Conservation (phyloP, 2,113 vertebrate genomes). For the Nerophis lumbriciformis region DNA sequence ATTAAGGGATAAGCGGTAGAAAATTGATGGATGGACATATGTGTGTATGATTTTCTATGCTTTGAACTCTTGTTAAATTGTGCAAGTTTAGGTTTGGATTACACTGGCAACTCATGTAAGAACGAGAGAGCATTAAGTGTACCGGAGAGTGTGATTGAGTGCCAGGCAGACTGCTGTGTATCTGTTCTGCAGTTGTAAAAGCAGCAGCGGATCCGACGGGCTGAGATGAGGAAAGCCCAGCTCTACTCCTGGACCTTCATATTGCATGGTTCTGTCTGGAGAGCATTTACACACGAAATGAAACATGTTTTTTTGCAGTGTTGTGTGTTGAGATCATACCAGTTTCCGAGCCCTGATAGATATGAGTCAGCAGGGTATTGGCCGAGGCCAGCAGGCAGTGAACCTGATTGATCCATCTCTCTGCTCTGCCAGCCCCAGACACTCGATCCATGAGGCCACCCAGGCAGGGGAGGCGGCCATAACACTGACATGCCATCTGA, state of each 20-base stretch:
- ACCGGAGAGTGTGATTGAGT: constrained; percentile 75
- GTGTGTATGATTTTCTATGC: too few relatives aligned
- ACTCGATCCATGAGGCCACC: constrained; percentile 81
- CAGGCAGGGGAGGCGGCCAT: constrained; percentile 76
- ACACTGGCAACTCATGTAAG: too few relatives aligned
- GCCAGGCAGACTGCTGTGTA: constrained; percentile 76
- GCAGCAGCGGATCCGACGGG: constrained; percentile 67
- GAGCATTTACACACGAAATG: not conserved
- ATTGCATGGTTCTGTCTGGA: constrained; percentile 69
- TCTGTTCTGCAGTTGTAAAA: constrained; percentile 75
- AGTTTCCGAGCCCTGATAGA: constrained; percentile 78
- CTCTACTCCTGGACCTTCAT: constrained; percentile 76
- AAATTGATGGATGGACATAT: not conserved
- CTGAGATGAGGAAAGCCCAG: constrained; percentile 68
- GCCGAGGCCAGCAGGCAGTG: constrained; percentile 80
- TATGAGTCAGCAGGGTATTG: constrained; percentile 71
- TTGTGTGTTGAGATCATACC: constrained; percentile 50
- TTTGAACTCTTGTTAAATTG: not conserved
- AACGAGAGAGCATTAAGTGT: not conserved
- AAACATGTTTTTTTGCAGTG: too few relatives aligned
- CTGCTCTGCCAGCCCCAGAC: constrained; percentile 70
- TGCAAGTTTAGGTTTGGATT: too few relatives aligned
- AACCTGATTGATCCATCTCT: constrained; percentile 84
- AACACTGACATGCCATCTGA: constrained; percentile 85
- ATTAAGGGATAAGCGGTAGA: too few relatives aligned